Evolutionary conservation across 2,113 vertebrate species (phyloP), one percentile per base, ranked within the genome.

Genomic region (Macquaria ambigua): DNA sequence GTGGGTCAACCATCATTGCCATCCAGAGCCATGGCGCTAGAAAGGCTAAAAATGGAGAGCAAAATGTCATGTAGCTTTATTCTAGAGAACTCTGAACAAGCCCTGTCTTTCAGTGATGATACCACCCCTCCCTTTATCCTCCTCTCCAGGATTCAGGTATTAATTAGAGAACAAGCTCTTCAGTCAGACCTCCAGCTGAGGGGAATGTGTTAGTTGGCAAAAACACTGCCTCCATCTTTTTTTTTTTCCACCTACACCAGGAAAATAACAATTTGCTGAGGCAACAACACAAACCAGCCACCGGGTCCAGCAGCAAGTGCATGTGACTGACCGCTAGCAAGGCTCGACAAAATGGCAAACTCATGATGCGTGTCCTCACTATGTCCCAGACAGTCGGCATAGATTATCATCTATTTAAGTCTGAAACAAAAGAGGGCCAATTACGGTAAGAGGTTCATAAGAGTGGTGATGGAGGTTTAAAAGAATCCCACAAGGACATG

Each of bases 321-420:
- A 82, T 79, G 87, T 87, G 89, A 89, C 83, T 74, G 87, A 85
- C 89, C 63, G 25, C 69, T 31, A 74, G 82, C 75, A 14, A 34
- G 73, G 77, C 76, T 73, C 4, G 6, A 63, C 71, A 56, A 84
- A 89, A 89, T 72, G 84, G 73, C 85, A 64, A 87, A 84, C 79
- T 89, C 87, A 87, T 83, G 81, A 90, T 88, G 85, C n/a, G 20
- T 75, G 91, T 87, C 90, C 90, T 89, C 75, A 41, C 78, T 74
- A n/a, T 37, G 87, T 80, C 89, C 92, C 86, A 91, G 90, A 92
- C 90, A 77, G 82, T 61, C 63, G 48, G 74, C 85, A 81, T 78
- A 90, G 83, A 86, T 90, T 91, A 91, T 84, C 85, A 77, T 90
- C 86, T 82, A 86, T 94, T 93, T 89, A 90, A 89, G 83, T 91